Evolutionary conservation across 2,888 invertebrate species (phyloP).

Genomic region (Marronus borbonicus): DNA sequence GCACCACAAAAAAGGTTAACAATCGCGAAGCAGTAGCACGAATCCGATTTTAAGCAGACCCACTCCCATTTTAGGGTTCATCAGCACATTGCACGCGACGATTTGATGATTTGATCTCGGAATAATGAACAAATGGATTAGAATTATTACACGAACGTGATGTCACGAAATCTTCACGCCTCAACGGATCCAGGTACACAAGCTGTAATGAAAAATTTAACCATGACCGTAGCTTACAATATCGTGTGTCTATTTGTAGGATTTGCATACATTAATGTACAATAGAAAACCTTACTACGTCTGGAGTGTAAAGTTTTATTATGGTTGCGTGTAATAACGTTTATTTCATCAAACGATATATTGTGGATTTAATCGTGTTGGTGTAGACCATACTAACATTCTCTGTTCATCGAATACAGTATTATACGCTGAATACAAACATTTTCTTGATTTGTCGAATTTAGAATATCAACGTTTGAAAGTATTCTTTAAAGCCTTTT

Average conservation of each 20-base stretch:
- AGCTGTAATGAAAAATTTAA: conserved; percentile 4
- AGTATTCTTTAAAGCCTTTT: too few relatives aligned
- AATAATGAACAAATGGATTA: conserved; percentile 21
- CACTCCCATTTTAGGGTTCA: conserved; percentile 46
- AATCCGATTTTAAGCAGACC: conserved; percentile 14
- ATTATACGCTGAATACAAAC: too few relatives aligned
- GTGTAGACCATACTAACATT: too few relatives aligned
- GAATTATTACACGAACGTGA: conserved; percentile 32
- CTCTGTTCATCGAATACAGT: too few relatives aligned
- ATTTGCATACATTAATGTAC: too few relatives aligned
- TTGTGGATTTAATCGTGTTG: too few relatives aligned
- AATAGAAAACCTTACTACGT: too few relatives aligned
- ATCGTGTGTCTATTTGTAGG: not conserved
- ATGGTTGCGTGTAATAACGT: too few relatives aligned
- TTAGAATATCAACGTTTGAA: too few relatives aligned
- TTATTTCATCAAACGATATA: too few relatives aligned
- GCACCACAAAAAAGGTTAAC: not conserved
- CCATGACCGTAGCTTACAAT: not conserved
- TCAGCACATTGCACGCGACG: conserved; percentile 8
- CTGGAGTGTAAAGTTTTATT: too few relatives aligned
- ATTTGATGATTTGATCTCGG: conserved; percentile 18
- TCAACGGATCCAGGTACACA: not conserved
- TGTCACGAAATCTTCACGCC: conserved; percentile 38
- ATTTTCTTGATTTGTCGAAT: too few relatives aligned
- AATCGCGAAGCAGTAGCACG: not conserved